Evolutionary conservation across 2,797 vertebrate species (phyloP).

Genomic region (Poeciliopsis gracilis): DNA sequence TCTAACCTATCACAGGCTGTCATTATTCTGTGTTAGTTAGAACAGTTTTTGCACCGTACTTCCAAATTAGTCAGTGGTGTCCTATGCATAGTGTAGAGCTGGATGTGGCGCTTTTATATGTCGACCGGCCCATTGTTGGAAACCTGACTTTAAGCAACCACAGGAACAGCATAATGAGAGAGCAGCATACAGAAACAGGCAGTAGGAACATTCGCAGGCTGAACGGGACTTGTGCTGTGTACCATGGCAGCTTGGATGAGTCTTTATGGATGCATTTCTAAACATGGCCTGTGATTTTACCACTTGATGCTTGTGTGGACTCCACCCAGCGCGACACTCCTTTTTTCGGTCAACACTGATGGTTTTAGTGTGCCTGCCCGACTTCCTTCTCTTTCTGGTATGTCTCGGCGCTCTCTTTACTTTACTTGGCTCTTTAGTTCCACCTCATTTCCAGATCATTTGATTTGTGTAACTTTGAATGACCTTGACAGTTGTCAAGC

Average conservation of each 20-base stretch:
- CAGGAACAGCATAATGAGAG: constrained; percentile 71
- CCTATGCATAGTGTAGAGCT: not conserved
- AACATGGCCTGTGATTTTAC: constrained; percentile 69
- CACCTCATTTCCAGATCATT: constrained; percentile 27
- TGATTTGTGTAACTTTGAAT: constrained; percentile 16
- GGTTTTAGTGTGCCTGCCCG: constrained; percentile 43
- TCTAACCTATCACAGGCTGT: not conserved
- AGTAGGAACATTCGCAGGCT: constrained; percentile 40
- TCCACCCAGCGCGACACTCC: constrained; percentile 67
- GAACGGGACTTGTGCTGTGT: constrained; percentile 40
- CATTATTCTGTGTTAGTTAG: not conserved
- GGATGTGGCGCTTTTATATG: constrained; percentile 18
- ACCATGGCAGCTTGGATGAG: constrained; percentile 50
- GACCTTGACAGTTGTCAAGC: not conserved
- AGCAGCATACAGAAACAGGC: constrained; percentile 40
- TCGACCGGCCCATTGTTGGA: constrained; percentile 28
- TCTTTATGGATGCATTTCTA: constrained; percentile 69
- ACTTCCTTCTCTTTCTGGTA: constrained; percentile 37
- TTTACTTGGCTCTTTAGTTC: constrained; percentile 30
- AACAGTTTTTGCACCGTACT: not conserved
- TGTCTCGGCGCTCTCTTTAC: constrained; percentile 37
- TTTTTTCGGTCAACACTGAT: constrained; percentile 46
- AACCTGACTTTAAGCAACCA: constrained; percentile 42
- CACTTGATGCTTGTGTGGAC: constrained; percentile 59
- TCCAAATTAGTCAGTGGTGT: constrained; percentile 10